phyloP scores from a whole-genome alignment of 2,797 vertebrate genomes.

The Acridotheres tristis region DNA sequence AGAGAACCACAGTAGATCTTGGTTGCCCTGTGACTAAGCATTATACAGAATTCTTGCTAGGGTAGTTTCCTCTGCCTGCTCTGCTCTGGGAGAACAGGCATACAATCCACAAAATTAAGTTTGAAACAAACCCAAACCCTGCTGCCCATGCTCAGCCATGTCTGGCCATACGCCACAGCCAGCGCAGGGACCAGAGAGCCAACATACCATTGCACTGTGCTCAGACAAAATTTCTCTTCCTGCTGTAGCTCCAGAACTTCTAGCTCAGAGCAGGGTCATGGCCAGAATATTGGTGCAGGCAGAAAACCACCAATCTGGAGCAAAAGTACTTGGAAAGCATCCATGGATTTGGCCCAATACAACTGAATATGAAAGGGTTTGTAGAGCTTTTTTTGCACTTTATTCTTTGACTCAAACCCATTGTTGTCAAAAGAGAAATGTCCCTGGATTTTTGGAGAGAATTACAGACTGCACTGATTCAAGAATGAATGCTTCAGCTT shows the following conservation, averaged over 20 bases:
- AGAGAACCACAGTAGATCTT: not conserved
- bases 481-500: not conserved
- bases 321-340: not conserved
- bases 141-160: not conserved
- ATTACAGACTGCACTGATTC: not conserved
- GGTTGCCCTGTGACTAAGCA: not conserved
- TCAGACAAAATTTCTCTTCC: not conserved
- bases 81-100: not conserved
- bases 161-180: fast-evolving
- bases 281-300: not conserved
- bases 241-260: not conserved
- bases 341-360: not conserved
- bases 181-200: not conserved
- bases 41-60: not conserved
- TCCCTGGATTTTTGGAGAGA: not conserved
- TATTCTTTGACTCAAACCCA: not conserved
- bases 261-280: not conserved
- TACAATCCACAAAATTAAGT: not conserved
- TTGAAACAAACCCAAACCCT: not conserved
- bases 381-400: not conserved
- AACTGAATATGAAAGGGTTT: not conserved
- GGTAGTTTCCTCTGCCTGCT: not conserved
- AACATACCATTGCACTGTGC: not conserved
- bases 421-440: not conserved
- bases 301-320: fast-evolving